Conservation (phyloP, 2,113 vertebrate species). For the Upupa epops region DNA sequence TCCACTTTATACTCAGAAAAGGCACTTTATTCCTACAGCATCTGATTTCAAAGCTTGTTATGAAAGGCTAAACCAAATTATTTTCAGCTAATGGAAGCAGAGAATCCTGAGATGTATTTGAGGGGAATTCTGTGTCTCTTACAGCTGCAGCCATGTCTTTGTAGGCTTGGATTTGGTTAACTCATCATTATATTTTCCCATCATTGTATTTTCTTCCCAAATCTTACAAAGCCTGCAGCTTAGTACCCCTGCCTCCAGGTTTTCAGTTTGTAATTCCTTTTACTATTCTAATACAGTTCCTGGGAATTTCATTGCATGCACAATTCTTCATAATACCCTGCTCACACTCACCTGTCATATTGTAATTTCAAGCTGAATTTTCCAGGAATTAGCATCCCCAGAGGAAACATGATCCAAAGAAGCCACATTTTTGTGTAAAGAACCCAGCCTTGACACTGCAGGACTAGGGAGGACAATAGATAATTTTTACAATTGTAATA, state of each 20-base stretch:
- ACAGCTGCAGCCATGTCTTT: background rate
- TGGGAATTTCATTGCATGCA: background rate
- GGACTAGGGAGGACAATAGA: background rate
- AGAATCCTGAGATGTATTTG: background rate
- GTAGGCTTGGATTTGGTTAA: background rate
- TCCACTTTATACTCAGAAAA: background rate
- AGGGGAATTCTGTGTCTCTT: background rate
- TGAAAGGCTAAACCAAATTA: background rate
- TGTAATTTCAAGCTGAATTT: constrained; percentile 12
- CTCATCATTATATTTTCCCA: background rate
- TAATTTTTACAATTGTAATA: background rate
- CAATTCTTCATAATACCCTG: background rate
- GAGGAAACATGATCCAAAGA: background rate
- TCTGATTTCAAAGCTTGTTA: constrained; percentile 23
- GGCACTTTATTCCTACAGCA: background rate
- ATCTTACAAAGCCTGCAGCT: background rate
- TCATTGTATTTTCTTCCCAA: background rate
- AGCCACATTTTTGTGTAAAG: constrained; percentile 13
- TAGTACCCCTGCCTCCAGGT: background rate
- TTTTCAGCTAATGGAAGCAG: constrained; percentile 28
- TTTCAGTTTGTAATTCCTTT: background rate
- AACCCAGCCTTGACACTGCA: background rate
- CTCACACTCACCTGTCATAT: constrained; percentile 34
- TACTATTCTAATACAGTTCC: background rate
- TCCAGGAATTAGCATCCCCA: constrained; percentile 45